Percentiles rank a stretch among this genome's conserved stretches.
Evolutionary conservation across 2,113 vertebrate species (phyloP).

Genomic region (Chloropsis hardwickii): DNA sequence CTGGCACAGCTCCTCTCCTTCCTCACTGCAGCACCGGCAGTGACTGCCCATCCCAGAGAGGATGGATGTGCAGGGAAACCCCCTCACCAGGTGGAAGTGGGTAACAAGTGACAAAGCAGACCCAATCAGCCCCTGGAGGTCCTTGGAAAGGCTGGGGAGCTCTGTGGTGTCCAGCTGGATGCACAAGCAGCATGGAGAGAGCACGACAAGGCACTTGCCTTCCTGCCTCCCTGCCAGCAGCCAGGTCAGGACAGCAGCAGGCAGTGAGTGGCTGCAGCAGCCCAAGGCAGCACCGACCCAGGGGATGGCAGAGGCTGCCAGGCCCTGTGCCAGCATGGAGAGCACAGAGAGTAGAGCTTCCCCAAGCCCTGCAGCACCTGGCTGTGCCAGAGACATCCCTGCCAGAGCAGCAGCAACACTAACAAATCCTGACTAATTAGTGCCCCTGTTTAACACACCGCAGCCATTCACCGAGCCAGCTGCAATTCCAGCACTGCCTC

Average conservation of each 20-base stretch:
- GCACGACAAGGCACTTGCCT: accelerated
- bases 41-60: neutral
- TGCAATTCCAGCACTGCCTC: neutral
- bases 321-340: neutral
- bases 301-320: neutral
- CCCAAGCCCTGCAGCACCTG: neutral
- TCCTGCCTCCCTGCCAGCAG: accelerated
- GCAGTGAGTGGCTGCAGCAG: neutral
- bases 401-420: neutral
- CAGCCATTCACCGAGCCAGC: neutral
- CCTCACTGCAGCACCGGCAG: neutral
- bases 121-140: neutral
- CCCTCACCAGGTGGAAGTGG: neutral
- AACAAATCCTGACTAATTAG: neutral
- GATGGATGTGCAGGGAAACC: neutral
- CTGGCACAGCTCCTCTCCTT: neutral
- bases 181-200: neutral
- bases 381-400: neutral
- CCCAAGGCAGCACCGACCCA: neutral
- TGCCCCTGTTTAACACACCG: neutral
- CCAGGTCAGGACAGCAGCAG: neutral
- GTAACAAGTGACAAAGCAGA: neutral
- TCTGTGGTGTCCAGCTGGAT: neutral
- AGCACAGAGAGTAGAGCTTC: neutral
- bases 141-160: neutral